These are phyloP conservation scores for Morinoia aosen DNA, from an alignment of 2,888 invertebrate species.

Conservation along the genomic window DNA sequence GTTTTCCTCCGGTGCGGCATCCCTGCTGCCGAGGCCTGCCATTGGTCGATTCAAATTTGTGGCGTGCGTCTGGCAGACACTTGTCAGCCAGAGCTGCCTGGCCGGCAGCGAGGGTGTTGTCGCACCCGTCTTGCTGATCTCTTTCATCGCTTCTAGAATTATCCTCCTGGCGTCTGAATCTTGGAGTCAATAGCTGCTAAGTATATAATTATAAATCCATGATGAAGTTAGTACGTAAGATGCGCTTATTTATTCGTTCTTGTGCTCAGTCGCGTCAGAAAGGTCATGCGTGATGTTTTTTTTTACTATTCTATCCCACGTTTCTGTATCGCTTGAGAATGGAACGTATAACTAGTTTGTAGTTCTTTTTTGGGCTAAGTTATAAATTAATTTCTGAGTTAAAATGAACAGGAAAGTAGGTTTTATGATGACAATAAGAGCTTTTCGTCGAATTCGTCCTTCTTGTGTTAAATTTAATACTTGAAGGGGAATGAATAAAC, in stretches of 20 bases:
- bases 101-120: not conserved
- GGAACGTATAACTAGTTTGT: too few species aligned
- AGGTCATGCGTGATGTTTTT: not conserved
- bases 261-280: not conserved
- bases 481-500: too few species aligned
- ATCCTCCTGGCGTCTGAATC: not conserved
- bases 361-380: not conserved
- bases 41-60: not conserved
- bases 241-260: not conserved
- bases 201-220: not conserved
- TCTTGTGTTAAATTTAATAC: not conserved
- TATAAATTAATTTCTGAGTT: not conserved
- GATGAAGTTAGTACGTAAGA: not conserved
- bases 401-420: not conserved
- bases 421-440: not conserved
- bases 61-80: not conserved
- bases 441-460: not conserved
- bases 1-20: constrained; percentile 6
- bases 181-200: constrained; percentile 13
- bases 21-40: not conserved
- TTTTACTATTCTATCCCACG: not conserved
- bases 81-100: not conserved
- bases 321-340: not conserved
- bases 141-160: not conserved
- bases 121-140: not conserved